Evolutionary conservation across 1,140 invertebrate species (phyloP).

Genomic region (Drosophila pseudoananassae): DNA sequence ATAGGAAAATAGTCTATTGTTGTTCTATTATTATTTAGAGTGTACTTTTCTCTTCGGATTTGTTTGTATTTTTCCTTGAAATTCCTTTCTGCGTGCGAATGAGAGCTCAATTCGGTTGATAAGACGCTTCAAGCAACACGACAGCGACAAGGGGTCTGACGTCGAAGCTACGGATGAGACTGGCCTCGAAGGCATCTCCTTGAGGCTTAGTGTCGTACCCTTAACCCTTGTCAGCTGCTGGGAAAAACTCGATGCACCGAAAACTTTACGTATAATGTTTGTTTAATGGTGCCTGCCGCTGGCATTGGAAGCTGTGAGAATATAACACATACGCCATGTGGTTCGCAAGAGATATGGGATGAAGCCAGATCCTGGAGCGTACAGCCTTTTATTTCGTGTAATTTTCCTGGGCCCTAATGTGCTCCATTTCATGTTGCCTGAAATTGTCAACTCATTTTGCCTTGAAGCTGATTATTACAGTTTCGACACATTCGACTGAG

Average conservation of each 20-base stretch:
- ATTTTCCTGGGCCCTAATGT: constrained; percentile 7
- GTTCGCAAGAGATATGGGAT: constrained; percentile 3
- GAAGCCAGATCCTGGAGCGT: not conserved
- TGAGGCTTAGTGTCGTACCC: constrained; percentile 15
- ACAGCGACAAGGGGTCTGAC: constrained; percentile 37
- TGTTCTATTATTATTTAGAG: not conserved
- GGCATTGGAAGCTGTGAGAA: constrained; percentile 49
- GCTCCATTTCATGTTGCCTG: constrained; percentile 6
- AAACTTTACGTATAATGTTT: constrained; percentile 62
- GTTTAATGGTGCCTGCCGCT: constrained; percentile 49
- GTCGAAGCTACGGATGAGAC: constrained; percentile 45
- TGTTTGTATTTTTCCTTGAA: constrained; percentile 27
- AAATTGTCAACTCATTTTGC: constrained; percentile 54
- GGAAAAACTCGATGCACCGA: constrained; percentile 29
- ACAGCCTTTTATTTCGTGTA: not conserved
- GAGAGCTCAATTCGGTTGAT: constrained; percentile 74
- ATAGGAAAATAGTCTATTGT: not conserved
- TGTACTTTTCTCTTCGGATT: constrained; percentile 11
- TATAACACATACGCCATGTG: constrained; percentile 68
- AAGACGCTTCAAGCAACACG: constrained; percentile 40
- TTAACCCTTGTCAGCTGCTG: constrained; percentile 51
- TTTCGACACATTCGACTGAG: constrained; percentile 67
- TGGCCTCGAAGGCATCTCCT: constrained; percentile 40
- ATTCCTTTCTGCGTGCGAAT: constrained; percentile 77
- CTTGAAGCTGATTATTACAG: constrained; percentile 76